Conservation (phyloP, 2,888 invertebrate species). For the Belgica antarctica region DNA sequence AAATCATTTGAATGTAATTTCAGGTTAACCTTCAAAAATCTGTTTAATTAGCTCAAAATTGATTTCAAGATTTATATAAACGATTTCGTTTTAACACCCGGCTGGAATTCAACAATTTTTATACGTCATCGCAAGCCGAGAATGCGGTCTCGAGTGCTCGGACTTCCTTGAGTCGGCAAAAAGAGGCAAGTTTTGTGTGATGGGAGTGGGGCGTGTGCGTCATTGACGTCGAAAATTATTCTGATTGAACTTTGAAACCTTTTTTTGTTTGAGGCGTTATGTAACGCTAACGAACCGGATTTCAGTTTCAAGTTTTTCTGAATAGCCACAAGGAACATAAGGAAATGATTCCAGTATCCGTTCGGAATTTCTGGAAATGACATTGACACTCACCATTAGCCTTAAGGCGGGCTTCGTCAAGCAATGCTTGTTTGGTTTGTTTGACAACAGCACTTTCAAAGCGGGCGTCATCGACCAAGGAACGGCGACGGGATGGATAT, state of each 20-base stretch:
- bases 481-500: conserved; percentile 90
- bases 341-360: too few species aligned
- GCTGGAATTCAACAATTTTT: not conserved
- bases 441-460: conserved; percentile 95
- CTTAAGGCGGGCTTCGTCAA: conserved; percentile 85
- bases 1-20: not conserved
- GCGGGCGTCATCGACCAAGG: conserved; percentile 95
- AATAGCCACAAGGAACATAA: too few species aligned
- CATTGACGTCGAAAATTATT: too few species aligned
- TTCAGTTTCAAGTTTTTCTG: too few species aligned
- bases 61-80: not conserved
- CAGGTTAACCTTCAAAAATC: conserved; percentile 4
- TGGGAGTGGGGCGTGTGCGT: too few species aligned
- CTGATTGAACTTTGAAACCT: too few species aligned
- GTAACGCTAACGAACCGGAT: too few species aligned
- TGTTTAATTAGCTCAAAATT: not conserved
- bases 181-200: too few species aligned
- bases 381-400: conserved; percentile 75
- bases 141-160: too few species aligned
- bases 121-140: not conserved
- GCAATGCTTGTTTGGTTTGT: conserved; percentile 88
- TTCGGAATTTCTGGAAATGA: too few species aligned
- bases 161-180: too few species aligned
- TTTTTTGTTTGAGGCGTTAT: too few species aligned
- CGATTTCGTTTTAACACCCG: not conserved